phyloP scores from a whole-genome alignment of 2,797 vertebrate species.

The Dermochelys coriacea region DNA sequence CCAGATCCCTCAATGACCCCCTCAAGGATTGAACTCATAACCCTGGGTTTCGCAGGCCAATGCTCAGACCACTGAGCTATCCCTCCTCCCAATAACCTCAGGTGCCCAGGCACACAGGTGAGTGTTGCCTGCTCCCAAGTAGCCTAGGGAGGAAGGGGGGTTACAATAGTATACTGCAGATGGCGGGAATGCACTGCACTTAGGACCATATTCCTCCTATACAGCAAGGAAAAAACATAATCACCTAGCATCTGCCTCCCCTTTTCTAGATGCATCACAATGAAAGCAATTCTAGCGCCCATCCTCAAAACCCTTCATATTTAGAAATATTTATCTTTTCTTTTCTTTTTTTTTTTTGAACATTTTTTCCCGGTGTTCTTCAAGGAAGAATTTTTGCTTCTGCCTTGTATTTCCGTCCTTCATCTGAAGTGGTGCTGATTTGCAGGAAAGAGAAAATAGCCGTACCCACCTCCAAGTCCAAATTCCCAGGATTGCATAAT shows the following conservation, averaged over 20 bases:
- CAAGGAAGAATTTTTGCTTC: not conserved
- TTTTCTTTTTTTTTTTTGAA: not conserved
- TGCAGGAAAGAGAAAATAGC: not conserved
- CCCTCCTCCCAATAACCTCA: no score
- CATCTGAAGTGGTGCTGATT: not conserved
- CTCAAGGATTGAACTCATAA: no score
- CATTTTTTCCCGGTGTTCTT: not conserved
- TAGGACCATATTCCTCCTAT: conserved; percentile 36
- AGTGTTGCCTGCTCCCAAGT: no score
- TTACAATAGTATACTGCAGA: not conserved
- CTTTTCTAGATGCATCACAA: not conserved
- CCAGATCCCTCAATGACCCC: no score
- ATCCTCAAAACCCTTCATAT: conserved; percentile 5
- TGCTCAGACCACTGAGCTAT: no score
- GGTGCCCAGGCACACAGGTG: no score
- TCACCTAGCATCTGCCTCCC: not conserved
- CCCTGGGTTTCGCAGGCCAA: no score
- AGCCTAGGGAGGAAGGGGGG: no score
- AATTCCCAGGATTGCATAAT: not conserved
- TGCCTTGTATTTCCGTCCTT: not conserved
- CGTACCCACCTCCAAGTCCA: not conserved
- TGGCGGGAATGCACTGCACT: not conserved
- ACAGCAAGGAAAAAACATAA: conserved; percentile 17
- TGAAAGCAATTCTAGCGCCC: not conserved
- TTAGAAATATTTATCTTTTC: not conserved